Conservation (phyloP, 1,140 invertebrate species). For the Rhopalosiphum maidis region DNA sequence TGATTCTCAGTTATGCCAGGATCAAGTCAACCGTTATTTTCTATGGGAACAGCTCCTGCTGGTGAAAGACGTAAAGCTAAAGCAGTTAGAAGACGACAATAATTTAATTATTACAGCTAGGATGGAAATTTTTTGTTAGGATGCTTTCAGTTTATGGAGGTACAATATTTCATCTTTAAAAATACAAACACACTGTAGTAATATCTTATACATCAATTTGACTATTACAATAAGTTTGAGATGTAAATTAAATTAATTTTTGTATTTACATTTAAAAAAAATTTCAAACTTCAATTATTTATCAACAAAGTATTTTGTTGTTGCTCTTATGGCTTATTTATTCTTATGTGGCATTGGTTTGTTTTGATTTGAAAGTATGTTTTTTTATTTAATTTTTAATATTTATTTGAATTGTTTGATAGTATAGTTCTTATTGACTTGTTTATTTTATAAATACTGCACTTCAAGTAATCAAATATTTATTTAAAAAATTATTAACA, state of each 20-base stretch:
- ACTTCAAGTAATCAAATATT: neutral
- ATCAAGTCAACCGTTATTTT: conserved; percentile 45
- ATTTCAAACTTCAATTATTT: neutral
- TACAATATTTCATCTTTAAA: neutral
- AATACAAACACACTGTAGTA: neutral
- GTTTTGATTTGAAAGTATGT: neutral
- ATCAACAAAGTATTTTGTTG: neutral
- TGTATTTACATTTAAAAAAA: neutral
- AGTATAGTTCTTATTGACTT: neutral
- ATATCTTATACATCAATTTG: neutral
- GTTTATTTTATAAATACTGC: neutral
- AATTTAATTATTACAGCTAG: neutral
- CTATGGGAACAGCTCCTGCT: conserved; percentile 31
- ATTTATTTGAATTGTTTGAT: neutral
- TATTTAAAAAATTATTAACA: conserved; percentile 3
- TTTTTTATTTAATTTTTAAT: neutral
- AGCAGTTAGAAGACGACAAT: conserved; percentile 49
- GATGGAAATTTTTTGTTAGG: neutral
- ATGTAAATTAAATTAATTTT: neutral
- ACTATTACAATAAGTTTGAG: neutral
- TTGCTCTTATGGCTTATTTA: neutral
- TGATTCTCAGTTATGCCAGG: neutral
- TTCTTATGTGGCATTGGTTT: neutral
- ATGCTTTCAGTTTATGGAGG: neutral
- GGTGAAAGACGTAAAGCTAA: conserved; percentile 41